A percentile compares a stretch with the other conserved stretches of the same genome.
Conservation (phyloP, 2,113 vertebrate species). For the Colossoma macropomum region DNA sequence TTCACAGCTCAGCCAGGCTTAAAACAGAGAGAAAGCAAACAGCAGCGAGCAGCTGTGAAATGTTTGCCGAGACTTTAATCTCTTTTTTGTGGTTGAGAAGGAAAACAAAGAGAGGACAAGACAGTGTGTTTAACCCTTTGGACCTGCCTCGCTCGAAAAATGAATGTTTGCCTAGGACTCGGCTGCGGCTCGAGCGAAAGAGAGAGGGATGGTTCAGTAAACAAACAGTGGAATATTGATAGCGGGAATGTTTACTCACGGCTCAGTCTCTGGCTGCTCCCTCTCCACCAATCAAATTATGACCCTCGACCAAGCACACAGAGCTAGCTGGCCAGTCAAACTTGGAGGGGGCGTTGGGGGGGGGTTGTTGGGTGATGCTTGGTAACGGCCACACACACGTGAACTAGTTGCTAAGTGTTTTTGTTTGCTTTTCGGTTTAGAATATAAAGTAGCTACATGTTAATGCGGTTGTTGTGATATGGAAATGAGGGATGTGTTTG, state of each 20-base stretch:
- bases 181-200: conserved; percentile 77
- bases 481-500: conserved; percentile 36
- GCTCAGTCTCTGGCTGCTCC: conserved; percentile 68
- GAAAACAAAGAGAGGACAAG: conserved; percentile 79
- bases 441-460: conserved; percentile 31
- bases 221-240: conserved; percentile 81
- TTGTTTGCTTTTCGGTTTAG: conserved; percentile 31
- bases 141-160: conserved; percentile 67
- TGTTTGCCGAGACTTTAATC: conserved; percentile 69
- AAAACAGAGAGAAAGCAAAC: conserved; percentile 34
- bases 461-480: conserved; percentile 22
- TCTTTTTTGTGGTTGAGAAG: conserved; percentile 58
- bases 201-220: conserved; percentile 68
- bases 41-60: conserved; percentile 70
- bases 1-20: conserved; percentile 32
- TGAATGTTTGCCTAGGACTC: conserved; percentile 79
- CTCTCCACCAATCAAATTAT: conserved; percentile 68
- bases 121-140: conserved; percentile 77
- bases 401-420: conserved; percentile 33
- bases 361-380: background rate
- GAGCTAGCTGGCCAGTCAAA: conserved; percentile 4
- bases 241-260: conserved; percentile 71
- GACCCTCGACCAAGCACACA: background rate
- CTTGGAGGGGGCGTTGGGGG: too few relatives aligned
- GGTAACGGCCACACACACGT: conserved; percentile 5